Conservation (phyloP, 1,140 invertebrate genomes). For the Drosophila punjabiensis region DNA sequence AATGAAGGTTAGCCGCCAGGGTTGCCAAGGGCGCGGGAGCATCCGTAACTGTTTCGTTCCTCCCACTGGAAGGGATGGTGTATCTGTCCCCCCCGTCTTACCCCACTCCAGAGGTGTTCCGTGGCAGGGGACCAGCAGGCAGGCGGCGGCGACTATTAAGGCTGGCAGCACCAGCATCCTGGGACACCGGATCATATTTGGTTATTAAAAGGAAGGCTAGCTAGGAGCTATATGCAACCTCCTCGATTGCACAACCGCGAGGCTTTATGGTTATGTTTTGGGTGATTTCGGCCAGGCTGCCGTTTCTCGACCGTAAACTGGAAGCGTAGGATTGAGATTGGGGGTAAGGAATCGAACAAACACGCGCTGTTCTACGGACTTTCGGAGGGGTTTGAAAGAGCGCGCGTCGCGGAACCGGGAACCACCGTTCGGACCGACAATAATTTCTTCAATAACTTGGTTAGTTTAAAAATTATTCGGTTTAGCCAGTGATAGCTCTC, state of each 20-base stretch:
- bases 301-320: background rate
- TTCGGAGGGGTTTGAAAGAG: constrained; percentile 14
- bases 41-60: constrained; percentile 26
- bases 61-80: background rate
- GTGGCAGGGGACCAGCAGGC: constrained; percentile 18
- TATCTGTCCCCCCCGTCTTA: constrained; percentile 22
- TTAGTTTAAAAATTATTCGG: background rate
- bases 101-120: constrained; percentile 47
- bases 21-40: constrained; percentile 11
- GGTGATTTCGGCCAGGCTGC: background rate
- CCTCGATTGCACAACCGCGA: constrained; percentile 41
- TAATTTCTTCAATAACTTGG: constrained; percentile 3
- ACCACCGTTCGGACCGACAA: constrained; percentile 24
- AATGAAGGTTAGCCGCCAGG: constrained; percentile 37
- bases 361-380: constrained; percentile 8
- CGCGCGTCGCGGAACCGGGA: constrained; percentile 25
- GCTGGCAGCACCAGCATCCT: constrained; percentile 13
- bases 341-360: constrained; percentile 6
- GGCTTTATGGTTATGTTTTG: constrained; percentile 37
- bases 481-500: background rate
- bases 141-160: constrained; percentile 19
- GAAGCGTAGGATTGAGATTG: background rate
- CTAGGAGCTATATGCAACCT: constrained; percentile 19
- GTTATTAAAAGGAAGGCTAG: background rate
- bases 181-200: constrained; percentile 17